Evolutionary conservation across 2,888 invertebrate genomes (phyloP), one percentile per base, ranked within the genome.

Genomic region (Mechanitis messenoides): DNA sequence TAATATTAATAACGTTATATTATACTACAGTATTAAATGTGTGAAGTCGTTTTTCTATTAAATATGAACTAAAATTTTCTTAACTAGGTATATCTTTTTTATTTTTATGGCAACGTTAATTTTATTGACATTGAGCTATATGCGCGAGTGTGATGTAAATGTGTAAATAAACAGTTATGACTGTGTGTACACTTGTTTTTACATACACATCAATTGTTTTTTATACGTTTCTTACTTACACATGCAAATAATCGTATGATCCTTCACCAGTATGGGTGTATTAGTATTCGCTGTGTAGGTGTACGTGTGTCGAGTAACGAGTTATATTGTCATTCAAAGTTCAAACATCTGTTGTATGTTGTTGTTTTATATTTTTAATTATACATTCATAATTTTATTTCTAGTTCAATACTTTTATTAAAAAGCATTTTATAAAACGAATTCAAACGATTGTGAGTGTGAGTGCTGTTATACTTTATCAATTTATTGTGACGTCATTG

Each of bases 401-500:
- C 55, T 57, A 58, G 45, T 58, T 57, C 47, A 61, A 53, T 56
- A 55, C 50, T 65, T 66, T 61, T 63, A 62, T 60, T 63, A 66
- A 56, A 81, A 81, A 56, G 57, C 66, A 63, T 64, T 68, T 61
- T 64, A 47, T 60, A 63, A 62, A 63, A 58, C 53, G 35, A 61
- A 65, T 63, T 61, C 63, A 67, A 64, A 76, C 71, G 72, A 71
- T 74, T 74, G 79, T 67, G 74, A 71, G 77, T 75, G 73, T 79
- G 78, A 76, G 79, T 73, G 77, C 80, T 81, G 79, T 79, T 71
- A 68, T 74, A 75, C 80, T 85, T 80, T 81, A 75, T 79, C 79
- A 80, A 80, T 79, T 80, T 79, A 71, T 79, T 83, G 89, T 92
- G 92, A 92, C 92, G 92, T 92, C 92, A 92, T 85, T 84, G 80